Conservation (phyloP, 2,797 vertebrate genomes). For the Cryptoblepharus egeriae region DNA sequence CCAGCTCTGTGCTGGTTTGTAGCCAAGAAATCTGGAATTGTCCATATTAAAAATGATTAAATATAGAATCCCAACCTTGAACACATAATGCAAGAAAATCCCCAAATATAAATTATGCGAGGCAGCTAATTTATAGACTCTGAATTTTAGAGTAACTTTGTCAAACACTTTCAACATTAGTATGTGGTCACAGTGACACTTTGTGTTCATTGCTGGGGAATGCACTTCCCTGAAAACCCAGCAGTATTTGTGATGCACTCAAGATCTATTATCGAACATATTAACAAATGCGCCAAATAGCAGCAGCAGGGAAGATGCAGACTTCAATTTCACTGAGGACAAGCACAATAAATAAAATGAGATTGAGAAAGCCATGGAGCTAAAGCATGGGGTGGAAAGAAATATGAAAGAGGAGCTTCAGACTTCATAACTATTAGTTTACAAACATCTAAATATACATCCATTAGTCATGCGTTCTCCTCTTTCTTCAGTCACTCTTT, state of each 20-base stretch:
- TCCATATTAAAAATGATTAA: slow-evolving; percentile 44
- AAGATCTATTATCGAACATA: slow-evolving; percentile 59
- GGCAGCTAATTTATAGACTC: slow-evolving; percentile 55
- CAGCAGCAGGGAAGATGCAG: slow-evolving; percentile 16
- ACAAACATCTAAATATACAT: slow-evolving; percentile 23
- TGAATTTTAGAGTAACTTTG: slow-evolving; percentile 69
- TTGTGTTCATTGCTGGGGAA: slow-evolving; percentile 83
- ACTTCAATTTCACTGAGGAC: slow-evolving; percentile 42
- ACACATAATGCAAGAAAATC: slow-evolving; percentile 58
- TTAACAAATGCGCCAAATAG: slow-evolving; percentile 44
- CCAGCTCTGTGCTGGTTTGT: neutral
- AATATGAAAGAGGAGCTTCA: neutral
- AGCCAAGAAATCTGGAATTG: slow-evolving; percentile 13
- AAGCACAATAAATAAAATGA: neutral
- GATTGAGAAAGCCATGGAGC: slow-evolving; percentile 26
- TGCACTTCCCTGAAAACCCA: slow-evolving; percentile 69
- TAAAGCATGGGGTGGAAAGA: slow-evolving; percentile 28
- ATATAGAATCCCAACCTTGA: slow-evolving; percentile 54
- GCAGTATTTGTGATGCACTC: slow-evolving; percentile 39
- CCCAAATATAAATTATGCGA: slow-evolving; percentile 41
- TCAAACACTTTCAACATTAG: slow-evolving; percentile 65
- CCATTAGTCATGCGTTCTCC: slow-evolving; percentile 42
- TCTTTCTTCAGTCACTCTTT: neutral
- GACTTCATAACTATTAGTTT: slow-evolving; percentile 20
- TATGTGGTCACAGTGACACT: slow-evolving; percentile 84